Evolutionary conservation across 2,113 vertebrate species (phyloP), one percentile per base, ranked within the genome.

Genomic region (Pseudonaja textilis): DNA sequence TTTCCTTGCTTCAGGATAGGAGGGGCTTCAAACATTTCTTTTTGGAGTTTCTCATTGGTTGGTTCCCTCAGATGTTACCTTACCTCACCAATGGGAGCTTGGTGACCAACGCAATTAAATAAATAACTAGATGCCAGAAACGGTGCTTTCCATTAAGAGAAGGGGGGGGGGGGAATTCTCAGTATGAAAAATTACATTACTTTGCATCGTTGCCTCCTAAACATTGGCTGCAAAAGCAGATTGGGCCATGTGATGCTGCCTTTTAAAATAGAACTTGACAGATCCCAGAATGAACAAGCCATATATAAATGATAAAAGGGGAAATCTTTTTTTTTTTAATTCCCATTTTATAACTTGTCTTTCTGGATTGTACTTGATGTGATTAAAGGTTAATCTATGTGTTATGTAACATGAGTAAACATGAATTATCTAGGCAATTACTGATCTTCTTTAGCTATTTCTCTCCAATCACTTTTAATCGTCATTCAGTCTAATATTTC

Each of bases 401-500:
- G 22, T 9, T 86, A 1, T 0, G 29, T 0, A 92, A 92, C 14
- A n/a, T 23, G 12, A 91, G 20, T 0, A 0, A 91, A 61, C 7
- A 8, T 1, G 0, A 0, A 25, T 91, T 94, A 93, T 85, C 0
- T 29, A 95, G 74, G 34, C 23, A 0, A 64, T 94, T 93, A 29
- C 64, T 50, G 22, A 56, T 57, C 0, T 92, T 94, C 26, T 74
- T 92, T 64, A 93, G 64, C 86, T 86, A 6, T 92, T 94, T 95
- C 92, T 4, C 90, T 56, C 93, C 26, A 10, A 54, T 91, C 7
- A 59, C 12, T 92, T 96, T 94, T 89, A 91, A 64, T 89, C 94
- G 94, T 50, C 61, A 91, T 90, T 34, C 56, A 93, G 14, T 14
- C 89, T 69, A 93, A 91, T 69, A 18, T 81, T 92, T 85, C 91